Percentiles rank a stretch among this genome's conserved stretches.
Evolutionary conservation across 2,797 vertebrate genomes (phyloP).

Genomic region (Podarcis lilfordi): DNA sequence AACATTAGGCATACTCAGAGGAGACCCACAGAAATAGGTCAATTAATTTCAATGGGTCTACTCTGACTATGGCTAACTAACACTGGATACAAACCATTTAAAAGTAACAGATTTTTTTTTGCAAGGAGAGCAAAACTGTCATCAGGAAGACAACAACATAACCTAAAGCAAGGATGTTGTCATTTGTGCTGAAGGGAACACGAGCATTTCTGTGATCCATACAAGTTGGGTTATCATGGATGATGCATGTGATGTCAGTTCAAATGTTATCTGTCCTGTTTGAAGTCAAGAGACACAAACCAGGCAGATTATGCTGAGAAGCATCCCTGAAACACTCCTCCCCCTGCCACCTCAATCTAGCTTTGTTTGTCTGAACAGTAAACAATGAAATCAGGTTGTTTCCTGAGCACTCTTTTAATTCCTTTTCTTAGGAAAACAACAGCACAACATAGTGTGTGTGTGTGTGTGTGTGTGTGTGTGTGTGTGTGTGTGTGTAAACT

Average conservation of each 20-base stretch:
- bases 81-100: not conserved
- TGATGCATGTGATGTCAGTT: not conserved
- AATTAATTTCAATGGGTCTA: too few species aligned
- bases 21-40: too few species aligned
- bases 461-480: too few species aligned
- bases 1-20: too few species aligned
- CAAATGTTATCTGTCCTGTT: not conserved
- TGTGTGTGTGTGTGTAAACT: too few species aligned
- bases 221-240: not conserved
- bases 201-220: not conserved
- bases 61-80: too few species aligned
- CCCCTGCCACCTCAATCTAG: not conserved
- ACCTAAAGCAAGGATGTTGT: not conserved
- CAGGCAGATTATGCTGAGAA: not conserved
- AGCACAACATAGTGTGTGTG: constrained; percentile 30
- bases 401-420: not conserved
- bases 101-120: not conserved
- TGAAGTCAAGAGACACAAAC: not conserved
- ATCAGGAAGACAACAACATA: not conserved
- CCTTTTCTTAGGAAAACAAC: constrained; percentile 39
- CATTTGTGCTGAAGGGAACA: not conserved
- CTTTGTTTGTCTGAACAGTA: not conserved
- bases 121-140: not conserved
- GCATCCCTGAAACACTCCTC: not conserved
- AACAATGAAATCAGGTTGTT: not conserved